These are phyloP conservation scores for Chaetophractus vellerosus DNA, from an alignment of 2,797 vertebrate genomes.

Conservation along the genomic window DNA sequence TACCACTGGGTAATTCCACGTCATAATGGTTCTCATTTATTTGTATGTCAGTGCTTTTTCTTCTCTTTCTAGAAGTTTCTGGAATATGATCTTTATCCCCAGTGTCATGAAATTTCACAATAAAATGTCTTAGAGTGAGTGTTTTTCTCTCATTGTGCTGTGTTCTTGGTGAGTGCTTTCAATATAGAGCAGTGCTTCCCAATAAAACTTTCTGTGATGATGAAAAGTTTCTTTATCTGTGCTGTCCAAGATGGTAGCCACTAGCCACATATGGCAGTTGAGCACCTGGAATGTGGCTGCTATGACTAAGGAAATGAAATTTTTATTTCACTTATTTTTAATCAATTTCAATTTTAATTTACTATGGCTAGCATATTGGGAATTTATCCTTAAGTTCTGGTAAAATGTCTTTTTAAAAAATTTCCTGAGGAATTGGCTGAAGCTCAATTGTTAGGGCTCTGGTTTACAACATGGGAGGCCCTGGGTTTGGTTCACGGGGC, in stretches of 20 bases:
- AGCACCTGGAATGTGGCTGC: not conserved
- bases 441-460: too few species aligned
- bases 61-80: not conserved
- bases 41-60: not conserved
- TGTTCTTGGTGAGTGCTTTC: not conserved
- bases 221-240: too few species aligned
- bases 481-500: too few species aligned
- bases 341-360: constrained; percentile 3
- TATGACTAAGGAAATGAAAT: not conserved
- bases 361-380: not conserved
- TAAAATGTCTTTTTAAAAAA: not conserved
- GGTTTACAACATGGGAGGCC: too few species aligned
- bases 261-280: too few species aligned
- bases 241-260: rapidly evolving
- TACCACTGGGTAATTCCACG: not conserved
- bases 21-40: not conserved
- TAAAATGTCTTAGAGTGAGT: not conserved
- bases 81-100: not conserved
- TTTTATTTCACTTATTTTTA: not conserved
- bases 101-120: not conserved
- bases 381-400: not conserved
- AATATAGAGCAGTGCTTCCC: not conserved
- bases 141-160: not conserved
- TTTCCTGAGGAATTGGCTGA: too few species aligned
- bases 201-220: too few species aligned